Conservation (phyloP, 2,113 vertebrate species). For the Tachuris rubrigastra region DNA sequence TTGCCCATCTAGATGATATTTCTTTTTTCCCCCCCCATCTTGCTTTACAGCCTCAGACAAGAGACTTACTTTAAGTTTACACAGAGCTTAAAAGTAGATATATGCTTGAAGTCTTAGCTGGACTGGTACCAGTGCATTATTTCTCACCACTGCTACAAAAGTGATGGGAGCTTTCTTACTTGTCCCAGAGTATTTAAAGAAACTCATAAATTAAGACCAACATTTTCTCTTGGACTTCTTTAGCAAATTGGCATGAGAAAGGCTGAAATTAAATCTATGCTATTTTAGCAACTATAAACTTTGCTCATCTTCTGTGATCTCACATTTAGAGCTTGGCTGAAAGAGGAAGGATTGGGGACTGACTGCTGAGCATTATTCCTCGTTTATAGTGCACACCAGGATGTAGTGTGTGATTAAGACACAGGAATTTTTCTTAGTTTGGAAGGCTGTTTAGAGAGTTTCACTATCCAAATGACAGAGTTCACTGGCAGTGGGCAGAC, state of each 20-base stretch:
- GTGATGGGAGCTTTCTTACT: neutral
- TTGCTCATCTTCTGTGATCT: neutral
- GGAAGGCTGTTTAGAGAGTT: neutral
- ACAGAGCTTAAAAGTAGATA: neutral
- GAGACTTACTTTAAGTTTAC: neutral
- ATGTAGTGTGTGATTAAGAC: fast-evolving
- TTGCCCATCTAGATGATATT: neutral
- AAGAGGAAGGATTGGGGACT: neutral
- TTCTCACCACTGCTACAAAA: neutral
- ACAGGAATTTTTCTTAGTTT: neutral
- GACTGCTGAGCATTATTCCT: neutral
- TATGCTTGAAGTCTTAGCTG: neutral
- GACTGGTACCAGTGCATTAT: neutral
- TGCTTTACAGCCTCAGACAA: neutral
- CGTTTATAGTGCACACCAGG: fast-evolving
- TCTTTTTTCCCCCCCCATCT: neutral
- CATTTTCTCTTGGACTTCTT: neutral
- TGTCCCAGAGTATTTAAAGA: neutral
- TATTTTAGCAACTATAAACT: neutral
- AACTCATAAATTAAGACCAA: neutral
- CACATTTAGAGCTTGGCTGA: neutral
- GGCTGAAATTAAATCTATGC: neutral
- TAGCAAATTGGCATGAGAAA: neutral
- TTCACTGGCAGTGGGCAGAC: neutral
- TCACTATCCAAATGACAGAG: neutral